These are phyloP conservation scores for Falcaria lacertinaria DNA, from an alignment of 2,888 invertebrate species.

Conservation along the genomic window DNA sequence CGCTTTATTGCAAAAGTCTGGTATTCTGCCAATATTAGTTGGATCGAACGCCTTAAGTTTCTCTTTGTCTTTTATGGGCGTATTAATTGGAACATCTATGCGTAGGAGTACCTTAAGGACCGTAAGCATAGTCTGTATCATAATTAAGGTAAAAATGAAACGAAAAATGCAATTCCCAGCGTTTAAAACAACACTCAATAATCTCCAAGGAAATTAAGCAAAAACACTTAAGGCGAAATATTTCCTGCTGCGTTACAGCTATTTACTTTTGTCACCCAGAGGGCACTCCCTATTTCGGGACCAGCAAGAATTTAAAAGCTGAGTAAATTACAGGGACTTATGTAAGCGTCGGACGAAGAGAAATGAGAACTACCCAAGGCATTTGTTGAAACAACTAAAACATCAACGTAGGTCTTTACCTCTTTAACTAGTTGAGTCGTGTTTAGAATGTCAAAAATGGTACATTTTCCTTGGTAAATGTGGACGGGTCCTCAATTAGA, in stretches of 20 bases:
- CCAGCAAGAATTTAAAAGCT: conserved; percentile 44
- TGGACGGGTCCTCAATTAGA: conserved; percentile 9
- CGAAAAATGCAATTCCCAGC: not conserved
- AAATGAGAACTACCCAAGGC: conserved; percentile 10
- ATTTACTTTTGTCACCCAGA: conserved; percentile 40
- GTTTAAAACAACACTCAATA: conserved; percentile 24
- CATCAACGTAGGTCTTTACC: conserved; percentile 35
- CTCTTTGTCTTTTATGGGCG: too few species aligned
- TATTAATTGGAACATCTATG: too few species aligned
- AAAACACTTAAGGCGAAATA: conserved; percentile 41
- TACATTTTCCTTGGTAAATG: conserved; percentile 10
- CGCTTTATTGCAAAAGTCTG: conserved; percentile 2
- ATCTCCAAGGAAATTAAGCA: conserved; percentile 52
- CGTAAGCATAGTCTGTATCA: too few species aligned
- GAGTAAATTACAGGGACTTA: conserved; percentile 20
- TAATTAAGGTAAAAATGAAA: too few species aligned
- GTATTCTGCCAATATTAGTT: not conserved
- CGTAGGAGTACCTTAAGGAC: too few species aligned
- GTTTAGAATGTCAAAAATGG: conserved; percentile 32
- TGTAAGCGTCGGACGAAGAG: conserved; percentile 14
- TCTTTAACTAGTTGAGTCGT: conserved; percentile 31
- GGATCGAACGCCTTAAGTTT: not conserved
- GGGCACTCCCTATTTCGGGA: conserved; percentile 31
- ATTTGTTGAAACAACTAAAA: conserved; percentile 27
- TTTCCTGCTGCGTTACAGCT: conserved; percentile 45